A percentile compares a stretch with the other conserved stretches of the same genome.
Conservation (phyloP, 2,113 vertebrate species). For the Scolopax mira region DNA sequence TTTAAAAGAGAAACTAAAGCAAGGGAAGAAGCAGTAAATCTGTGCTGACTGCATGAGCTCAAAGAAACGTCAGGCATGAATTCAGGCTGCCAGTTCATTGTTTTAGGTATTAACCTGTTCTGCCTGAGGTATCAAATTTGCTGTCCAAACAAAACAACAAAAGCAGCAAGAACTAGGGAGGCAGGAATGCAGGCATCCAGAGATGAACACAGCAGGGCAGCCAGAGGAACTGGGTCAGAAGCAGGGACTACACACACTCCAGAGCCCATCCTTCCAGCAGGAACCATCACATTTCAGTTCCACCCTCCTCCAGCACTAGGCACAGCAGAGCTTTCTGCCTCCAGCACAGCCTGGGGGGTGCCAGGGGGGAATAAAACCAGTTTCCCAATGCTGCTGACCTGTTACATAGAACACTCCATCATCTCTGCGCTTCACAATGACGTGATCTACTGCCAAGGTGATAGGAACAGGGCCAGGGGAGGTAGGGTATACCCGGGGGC, state of each 20-base stretch:
- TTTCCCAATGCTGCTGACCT: slow-evolving; percentile 68
- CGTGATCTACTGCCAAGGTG: slow-evolving; percentile 80
- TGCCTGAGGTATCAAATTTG: neutral
- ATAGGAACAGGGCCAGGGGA: slow-evolving; percentile 87
- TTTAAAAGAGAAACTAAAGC: neutral
- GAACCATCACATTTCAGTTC: neutral
- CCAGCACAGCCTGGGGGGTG: neutral
- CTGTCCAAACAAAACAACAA: neutral
- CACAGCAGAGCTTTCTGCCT: neutral
- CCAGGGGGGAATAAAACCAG: neutral
- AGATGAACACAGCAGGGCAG: rapidly evolving
- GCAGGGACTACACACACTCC: neutral
- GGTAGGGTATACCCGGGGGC: slow-evolving; percentile 87
- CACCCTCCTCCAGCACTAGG: neutral
- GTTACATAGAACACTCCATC: slow-evolving; percentile 86
- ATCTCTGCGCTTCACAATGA: slow-evolving; percentile 83
- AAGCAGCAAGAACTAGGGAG: neutral
- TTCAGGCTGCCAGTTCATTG: neutral
- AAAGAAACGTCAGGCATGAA: neutral
- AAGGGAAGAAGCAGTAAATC: neutral
- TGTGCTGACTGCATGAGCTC: neutral
- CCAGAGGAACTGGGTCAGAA: neutral
- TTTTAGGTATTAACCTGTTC: neutral
- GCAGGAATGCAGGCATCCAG: neutral
- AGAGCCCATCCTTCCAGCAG: neutral